A percentile compares a stretch with the other conserved stretches of the same genome.
phyloP scores from a whole-genome alignment of 2,888 invertebrate species.

The Smittia sp. region DNA sequence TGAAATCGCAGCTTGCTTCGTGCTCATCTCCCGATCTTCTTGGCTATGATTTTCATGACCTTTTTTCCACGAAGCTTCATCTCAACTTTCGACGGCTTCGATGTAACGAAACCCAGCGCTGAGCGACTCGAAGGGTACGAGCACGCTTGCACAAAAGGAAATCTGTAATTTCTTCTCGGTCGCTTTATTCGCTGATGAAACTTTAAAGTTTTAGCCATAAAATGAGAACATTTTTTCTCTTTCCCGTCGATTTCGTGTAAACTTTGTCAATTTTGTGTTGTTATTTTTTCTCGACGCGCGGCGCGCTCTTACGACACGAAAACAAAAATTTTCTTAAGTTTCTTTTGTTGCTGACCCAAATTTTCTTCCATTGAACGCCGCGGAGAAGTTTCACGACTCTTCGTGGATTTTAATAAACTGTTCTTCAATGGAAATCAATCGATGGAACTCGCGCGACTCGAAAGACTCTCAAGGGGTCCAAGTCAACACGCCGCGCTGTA shows the following conservation, averaged over 20 bases:
- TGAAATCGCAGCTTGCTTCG: not conserved
- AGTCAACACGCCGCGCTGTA: not conserved
- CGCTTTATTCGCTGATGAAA: conserved; percentile 9
- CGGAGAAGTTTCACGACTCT: not conserved
- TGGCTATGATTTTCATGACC: conserved; percentile 37
- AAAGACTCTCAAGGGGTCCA: not conserved
- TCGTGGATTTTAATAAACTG: not conserved
- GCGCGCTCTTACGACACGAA: conserved; percentile 5
- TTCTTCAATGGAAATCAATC: not conserved
- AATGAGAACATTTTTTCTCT: conserved; percentile 5
- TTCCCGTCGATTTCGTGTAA: conserved; percentile 6
- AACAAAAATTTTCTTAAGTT: conserved; percentile 9
- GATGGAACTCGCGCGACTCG: not conserved
- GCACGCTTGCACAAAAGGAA: conserved; percentile 1
- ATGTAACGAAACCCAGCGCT: not conserved
- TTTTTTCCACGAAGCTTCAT: conserved; percentile 27
- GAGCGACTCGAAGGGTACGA: not conserved
- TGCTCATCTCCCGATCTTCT: conserved; percentile 1
- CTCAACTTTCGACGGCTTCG: not conserved
- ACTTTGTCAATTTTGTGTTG: not conserved
- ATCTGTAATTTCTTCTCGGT: not conserved
- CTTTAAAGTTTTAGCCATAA: conserved; percentile 4
- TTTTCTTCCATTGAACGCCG: not conserved
- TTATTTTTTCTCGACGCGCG: conserved; percentile 11
- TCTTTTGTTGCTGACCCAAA: conserved; percentile 12